Percentiles rank a stretch among this genome's conserved stretches.
These are phyloP conservation scores for Episyrphus balteatus DNA, from an alignment of 1,140 invertebrate genomes.

Conservation along the genomic window DNA sequence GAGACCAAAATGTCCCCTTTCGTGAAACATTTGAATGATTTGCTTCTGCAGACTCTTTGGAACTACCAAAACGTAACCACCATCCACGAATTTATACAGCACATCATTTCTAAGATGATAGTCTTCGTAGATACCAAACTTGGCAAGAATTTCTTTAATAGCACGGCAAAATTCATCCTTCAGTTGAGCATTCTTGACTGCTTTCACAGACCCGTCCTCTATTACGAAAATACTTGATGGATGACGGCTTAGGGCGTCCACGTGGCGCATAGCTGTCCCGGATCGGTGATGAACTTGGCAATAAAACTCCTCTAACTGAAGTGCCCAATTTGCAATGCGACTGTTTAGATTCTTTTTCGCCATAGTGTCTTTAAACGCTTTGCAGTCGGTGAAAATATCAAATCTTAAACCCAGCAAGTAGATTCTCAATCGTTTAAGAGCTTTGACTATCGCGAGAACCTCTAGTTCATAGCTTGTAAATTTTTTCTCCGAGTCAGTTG, in stretches of 20 bases:
- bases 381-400: conserved; percentile 2
- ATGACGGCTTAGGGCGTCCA: conserved; percentile 20
- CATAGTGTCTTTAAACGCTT: not conserved
- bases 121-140: not conserved
- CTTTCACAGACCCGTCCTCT: not conserved
- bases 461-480: conserved; percentile 32
- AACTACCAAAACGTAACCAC: not conserved
- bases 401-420: conserved; percentile 1
- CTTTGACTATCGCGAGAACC: conserved; percentile 31
- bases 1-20: conserved; percentile 3
- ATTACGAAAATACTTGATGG: conserved; percentile 2
- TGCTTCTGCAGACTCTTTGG: conserved; percentile 1
- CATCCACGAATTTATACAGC: conserved; percentile 1
- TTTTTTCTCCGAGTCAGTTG: conserved; percentile 15
- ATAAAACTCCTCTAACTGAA: conserved; percentile 15
- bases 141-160: not conserved
- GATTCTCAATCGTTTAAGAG: not conserved
- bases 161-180: conserved; percentile 1
- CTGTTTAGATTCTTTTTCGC: not conserved
- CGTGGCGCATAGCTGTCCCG: conserved; percentile 19
- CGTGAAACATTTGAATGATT: conserved; percentile 1
- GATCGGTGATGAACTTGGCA: conserved; percentile 14
- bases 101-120: conserved; percentile 6
- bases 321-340: conserved; percentile 10
- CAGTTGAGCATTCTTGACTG: conserved; percentile 2